Evolutionary conservation across 2,113 vertebrate genomes (phyloP).

Genomic region (Marmota flaviventris): DNA sequence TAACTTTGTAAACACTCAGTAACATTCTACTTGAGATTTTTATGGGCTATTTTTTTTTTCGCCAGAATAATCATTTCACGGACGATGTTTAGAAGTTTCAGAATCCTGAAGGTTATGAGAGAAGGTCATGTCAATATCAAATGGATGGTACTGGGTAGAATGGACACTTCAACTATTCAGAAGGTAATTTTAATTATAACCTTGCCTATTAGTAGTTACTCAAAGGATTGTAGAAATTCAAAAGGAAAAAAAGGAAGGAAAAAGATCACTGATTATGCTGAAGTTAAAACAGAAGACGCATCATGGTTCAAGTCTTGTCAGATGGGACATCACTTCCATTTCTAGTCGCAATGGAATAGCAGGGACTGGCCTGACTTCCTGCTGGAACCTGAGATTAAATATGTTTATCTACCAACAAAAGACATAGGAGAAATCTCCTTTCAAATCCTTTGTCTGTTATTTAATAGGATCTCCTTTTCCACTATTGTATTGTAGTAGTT

Average conservation of each 20-base stretch:
- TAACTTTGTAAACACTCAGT: slow-evolving; percentile 62
- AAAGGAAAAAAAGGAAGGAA: neutral
- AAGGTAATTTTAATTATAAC: neutral
- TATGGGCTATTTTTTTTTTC: slow-evolving; percentile 17
- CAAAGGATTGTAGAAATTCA: neutral
- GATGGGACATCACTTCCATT: neutral
- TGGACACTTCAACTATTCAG: neutral
- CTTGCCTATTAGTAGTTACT: neutral
- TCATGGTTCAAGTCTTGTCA: neutral
- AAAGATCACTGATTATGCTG: neutral
- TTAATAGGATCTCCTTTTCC: neutral
- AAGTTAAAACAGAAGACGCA: neutral
- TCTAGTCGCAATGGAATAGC: fast-evolving
- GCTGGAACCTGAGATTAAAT: neutral
- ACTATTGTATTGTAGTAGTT: neutral
- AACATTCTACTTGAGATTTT: slow-evolving; percentile 56
- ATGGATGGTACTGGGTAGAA: too few relatives aligned
- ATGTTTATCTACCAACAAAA: neutral
- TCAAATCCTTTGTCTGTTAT: neutral
- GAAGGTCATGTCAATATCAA: slow-evolving; percentile 56
- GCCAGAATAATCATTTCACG: slow-evolving; percentile 40
- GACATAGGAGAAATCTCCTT: neutral
- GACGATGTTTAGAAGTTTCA: slow-evolving; percentile 46
- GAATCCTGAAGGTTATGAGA: slow-evolving; percentile 5
- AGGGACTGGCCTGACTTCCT: neutral